A percentile compares a stretch with the other conserved stretches of the same genome.
Evolutionary conservation across 1,140 invertebrate species (phyloP).

Genomic region (Pseudoatta argentina): DNA sequence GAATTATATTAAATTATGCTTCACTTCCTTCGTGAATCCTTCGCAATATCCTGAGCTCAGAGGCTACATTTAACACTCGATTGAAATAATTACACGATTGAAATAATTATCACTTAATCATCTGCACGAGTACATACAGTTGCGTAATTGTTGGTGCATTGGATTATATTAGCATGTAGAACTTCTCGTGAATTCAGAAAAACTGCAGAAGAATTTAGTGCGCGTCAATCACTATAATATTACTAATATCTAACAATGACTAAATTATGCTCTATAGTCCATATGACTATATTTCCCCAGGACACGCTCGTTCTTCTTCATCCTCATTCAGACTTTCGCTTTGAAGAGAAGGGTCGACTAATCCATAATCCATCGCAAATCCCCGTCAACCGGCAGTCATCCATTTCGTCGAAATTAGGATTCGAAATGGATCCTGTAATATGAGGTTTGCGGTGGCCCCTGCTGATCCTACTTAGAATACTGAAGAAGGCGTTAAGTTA

Average conservation of each 20-base stretch:
- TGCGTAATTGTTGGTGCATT: background rate
- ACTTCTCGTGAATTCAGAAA: background rate
- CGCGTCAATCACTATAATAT: background rate
- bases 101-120: background rate
- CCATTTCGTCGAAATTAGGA: slow-evolving; percentile 74
- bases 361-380: slow-evolving; percentile 72
- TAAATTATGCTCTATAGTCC: background rate
- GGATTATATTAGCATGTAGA: background rate
- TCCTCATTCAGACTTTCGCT: background rate
- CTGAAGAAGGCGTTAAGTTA: slow-evolving; percentile 69
- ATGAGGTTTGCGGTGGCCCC: slow-evolving; percentile 70
- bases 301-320: background rate
- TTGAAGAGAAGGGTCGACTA: slow-evolving; percentile 45
- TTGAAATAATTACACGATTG: background rate
- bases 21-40: slow-evolving; percentile 89
- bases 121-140: background rate
- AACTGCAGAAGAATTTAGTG: background rate
- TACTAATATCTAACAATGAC: background rate
- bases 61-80: background rate
- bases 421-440: slow-evolving; percentile 76
- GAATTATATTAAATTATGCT: background rate
- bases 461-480: slow-evolving; percentile 61
- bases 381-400: slow-evolving; percentile 63
- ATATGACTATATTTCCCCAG: background rate
- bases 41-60: background rate